A percentile compares a stretch with the other conserved stretches of the same genome.
Conservation (phyloP, 2,113 vertebrate genomes). For the Plecturocebus donacophilus region DNA sequence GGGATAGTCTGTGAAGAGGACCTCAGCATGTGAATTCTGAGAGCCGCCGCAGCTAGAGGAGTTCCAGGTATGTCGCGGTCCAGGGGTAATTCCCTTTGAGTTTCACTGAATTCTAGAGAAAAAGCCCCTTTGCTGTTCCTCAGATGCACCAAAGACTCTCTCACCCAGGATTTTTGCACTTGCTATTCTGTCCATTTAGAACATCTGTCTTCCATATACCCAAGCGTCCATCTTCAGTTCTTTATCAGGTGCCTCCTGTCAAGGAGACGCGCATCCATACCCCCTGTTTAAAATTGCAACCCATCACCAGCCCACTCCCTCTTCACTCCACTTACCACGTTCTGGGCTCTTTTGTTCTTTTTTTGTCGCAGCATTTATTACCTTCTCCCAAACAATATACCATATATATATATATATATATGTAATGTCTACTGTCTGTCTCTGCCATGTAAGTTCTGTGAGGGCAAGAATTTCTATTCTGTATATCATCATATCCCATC, state of each 20-base stretch:
- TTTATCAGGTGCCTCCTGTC: neutral
- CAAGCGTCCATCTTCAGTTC: neutral
- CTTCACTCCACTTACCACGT: neutral
- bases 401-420: neutral
- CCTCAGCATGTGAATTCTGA: neutral
- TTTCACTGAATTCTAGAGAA: neutral
- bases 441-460: neutral
- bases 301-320: rapidly evolving
- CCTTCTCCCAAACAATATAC: neutral
- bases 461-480: neutral
- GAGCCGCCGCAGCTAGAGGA: neutral
- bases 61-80: neutral
- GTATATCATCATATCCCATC: neutral
- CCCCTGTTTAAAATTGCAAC: neutral
- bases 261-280: rapidly evolving
- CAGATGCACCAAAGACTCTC: neutral
- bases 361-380: neutral
- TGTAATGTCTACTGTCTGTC: neutral
- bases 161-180: neutral
- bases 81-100: too few relatives aligned
- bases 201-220: neutral
- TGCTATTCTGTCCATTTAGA: neutral
- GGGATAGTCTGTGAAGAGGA: neutral
- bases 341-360: neutral
- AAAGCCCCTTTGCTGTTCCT: neutral